phyloP scores from a whole-genome alignment of 2,888 invertebrate genomes.

The Apantesis nais region DNA sequence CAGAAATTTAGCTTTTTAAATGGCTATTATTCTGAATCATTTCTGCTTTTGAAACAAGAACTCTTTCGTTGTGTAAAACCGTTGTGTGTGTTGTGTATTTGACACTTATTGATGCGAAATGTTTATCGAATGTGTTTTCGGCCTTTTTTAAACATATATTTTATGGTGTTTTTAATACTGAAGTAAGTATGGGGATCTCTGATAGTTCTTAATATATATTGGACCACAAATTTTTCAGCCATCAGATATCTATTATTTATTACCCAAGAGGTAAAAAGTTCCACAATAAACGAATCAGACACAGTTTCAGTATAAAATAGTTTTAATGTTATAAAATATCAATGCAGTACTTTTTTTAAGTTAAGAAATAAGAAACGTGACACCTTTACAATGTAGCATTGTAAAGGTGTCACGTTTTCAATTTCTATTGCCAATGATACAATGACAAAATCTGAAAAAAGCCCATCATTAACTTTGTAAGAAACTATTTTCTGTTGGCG shows the following conservation, averaged over 20 bases:
- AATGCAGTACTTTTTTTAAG: neutral
- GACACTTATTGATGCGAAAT: too few species aligned
- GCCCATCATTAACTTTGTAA: neutral
- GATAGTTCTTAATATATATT: neutral
- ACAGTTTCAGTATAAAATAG: neutral
- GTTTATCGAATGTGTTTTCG: too few species aligned
- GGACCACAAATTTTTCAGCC: neutral
- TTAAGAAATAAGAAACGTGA: conserved; percentile 16
- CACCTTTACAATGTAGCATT: conserved; percentile 13
- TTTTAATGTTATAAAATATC: neutral
- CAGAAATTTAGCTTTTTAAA: too few species aligned
- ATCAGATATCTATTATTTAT: neutral
- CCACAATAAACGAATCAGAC: neutral
- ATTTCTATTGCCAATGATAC: neutral
- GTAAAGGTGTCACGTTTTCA: too few species aligned
- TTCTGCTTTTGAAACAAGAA: too few species aligned
- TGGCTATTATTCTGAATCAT: too few species aligned
- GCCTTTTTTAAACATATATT: too few species aligned
- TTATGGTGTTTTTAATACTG: too few species aligned
- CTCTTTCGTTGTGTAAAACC: too few species aligned
- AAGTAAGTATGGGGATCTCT: neutral
- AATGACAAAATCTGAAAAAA: conserved; percentile 18
- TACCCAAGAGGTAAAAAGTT: neutral
- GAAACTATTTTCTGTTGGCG: conserved; percentile 12
- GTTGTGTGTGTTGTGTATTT: too few species aligned